Percentiles rank a stretch among this genome's conserved stretches.
Conservation (phyloP, 2,888 invertebrate species). For the Sycophila texana region DNA sequence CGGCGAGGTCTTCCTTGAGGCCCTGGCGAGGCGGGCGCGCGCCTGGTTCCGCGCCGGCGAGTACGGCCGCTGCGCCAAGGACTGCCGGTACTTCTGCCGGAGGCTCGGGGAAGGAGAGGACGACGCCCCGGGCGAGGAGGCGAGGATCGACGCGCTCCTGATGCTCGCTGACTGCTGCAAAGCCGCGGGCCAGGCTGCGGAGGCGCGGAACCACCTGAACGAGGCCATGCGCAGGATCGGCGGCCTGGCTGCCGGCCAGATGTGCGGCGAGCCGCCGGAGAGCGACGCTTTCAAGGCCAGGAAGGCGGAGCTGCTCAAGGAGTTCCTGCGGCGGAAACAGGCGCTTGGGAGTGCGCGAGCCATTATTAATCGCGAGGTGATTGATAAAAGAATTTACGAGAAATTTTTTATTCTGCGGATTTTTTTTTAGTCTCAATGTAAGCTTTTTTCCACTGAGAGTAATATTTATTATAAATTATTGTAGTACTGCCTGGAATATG, state of each 20-base stretch:
- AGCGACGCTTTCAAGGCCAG: constrained; percentile 45
- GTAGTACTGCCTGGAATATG: too few relatives aligned
- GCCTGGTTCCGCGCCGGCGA: constrained; percentile 6
- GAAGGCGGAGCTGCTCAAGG: constrained; percentile 56
- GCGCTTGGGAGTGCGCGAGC: not conserved
- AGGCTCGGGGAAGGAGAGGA: not conserved
- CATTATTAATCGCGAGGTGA: not conserved
- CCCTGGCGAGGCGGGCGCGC: constrained; percentile 23
- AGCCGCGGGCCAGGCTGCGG: not conserved
- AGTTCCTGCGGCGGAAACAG: constrained; percentile 50
- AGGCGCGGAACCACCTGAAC: constrained; percentile 56
- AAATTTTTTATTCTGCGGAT: not conserved
- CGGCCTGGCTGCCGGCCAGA: constrained; percentile 47
- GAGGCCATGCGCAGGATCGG: constrained; percentile 58
- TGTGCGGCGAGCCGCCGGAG: not conserved
- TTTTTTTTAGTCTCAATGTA: not conserved
- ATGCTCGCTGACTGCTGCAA: constrained; percentile 40
- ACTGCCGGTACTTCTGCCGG: constrained; percentile 33
- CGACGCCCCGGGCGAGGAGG: constrained; percentile 11
- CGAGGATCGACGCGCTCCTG: constrained; percentile 33
- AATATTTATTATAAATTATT: too few relatives aligned
- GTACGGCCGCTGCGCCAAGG: constrained; percentile 16
- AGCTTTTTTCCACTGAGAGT: too few relatives aligned
- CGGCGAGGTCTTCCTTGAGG: constrained; percentile 19
- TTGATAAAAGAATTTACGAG: too few relatives aligned